Base-by-base conservation (phyloP, 2,888 invertebrate species). In the Lepidocyrtoides sp. region DNA sequence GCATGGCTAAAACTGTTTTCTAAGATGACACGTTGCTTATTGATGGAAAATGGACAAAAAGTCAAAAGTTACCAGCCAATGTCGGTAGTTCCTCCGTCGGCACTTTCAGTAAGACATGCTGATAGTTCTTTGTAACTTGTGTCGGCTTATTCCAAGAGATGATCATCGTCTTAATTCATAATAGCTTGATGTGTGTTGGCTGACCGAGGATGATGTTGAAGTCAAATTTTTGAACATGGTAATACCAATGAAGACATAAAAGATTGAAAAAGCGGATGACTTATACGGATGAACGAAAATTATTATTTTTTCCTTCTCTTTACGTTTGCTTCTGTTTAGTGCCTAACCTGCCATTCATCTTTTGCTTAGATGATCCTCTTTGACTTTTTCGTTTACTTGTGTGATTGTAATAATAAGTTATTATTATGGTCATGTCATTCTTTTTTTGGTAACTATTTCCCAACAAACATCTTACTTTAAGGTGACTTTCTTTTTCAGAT, bases 381-480 rank as follows among this genome's bases (percentile, higher is more conserved):
- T 88, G 88, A 82, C 89, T 82, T 89, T 87, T 83, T 72, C 44
- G 14, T 48, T 88, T 82, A 60, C 14, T 72, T 54, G 41, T 72
- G 41, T 82, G 72, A 82, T 82, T 82, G 82, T 88, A 88, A 88
- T 89, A 89, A 89, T 89, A 89, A 89, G 82, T 81, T 89, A 89
- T 89, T 89, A 89, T 89, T 26, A 57, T 82, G 44, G 57, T 82
- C 69, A 54, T 72, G 89, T 89, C 89, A 82, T 77, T 57, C 89
- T 82, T 69, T 79, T 83, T 85, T 89, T 57, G 72, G 82, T 63
- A 69, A n/a, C 81, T 89, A 82, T 88, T 88, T 81, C 36, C 79
- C 79, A 89, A 81, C 81, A 89, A 89, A 89, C 89, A 82, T 89
- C 81, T 89, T 57, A 89, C 48, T 82, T 89, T 41, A 77, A 69